These are phyloP conservation scores for Rhizoglyphus robini DNA, from an alignment of 1,140 invertebrate genomes.

Conservation along the genomic window DNA sequence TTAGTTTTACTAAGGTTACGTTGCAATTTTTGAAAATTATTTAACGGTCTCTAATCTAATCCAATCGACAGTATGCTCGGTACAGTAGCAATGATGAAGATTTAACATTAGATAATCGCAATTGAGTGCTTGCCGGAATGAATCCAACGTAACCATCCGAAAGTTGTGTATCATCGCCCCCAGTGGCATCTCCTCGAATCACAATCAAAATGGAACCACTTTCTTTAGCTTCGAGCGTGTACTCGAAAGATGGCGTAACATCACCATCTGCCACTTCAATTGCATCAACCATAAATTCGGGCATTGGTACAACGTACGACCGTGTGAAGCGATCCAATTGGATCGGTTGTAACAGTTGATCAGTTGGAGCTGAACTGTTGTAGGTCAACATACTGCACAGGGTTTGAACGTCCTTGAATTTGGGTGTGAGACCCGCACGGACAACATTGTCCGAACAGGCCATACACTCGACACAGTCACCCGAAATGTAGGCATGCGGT, in stretches of 20 bases:
- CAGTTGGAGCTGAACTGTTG: conserved; percentile 27
- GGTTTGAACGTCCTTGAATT: conserved; percentile 79
- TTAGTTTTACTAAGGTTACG: too few relatives aligned
- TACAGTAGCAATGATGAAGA: conserved; percentile 20
- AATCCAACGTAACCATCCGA: conserved; percentile 22
- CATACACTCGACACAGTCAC: conserved; percentile 98
- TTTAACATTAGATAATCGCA: conserved; percentile 1
- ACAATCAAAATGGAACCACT: conserved; percentile 25
- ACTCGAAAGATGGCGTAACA: conserved; percentile 12
- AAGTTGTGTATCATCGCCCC: neutral
- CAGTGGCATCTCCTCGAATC: conserved; percentile 20
- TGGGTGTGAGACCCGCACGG: conserved; percentile 86
- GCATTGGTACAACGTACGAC: conserved; percentile 26
- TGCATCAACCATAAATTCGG: conserved; percentile 27
- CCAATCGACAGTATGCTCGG: conserved; percentile 23
- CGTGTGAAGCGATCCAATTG: neutral
- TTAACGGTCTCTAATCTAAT: too few relatives aligned
- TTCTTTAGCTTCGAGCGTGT: conserved; percentile 17
- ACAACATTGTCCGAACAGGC: conserved; percentile 97
- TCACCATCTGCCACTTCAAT: conserved; percentile 19
- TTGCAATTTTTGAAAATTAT: too few relatives aligned
- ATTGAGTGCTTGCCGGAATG: conserved; percentile 16
- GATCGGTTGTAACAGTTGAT: conserved; percentile 22
- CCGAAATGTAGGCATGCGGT: conserved; percentile 92
- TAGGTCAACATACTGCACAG: conserved; percentile 72